Evolutionary conservation across 2,888 invertebrate species (phyloP).

Genomic region (Spicauda simplicius): DNA sequence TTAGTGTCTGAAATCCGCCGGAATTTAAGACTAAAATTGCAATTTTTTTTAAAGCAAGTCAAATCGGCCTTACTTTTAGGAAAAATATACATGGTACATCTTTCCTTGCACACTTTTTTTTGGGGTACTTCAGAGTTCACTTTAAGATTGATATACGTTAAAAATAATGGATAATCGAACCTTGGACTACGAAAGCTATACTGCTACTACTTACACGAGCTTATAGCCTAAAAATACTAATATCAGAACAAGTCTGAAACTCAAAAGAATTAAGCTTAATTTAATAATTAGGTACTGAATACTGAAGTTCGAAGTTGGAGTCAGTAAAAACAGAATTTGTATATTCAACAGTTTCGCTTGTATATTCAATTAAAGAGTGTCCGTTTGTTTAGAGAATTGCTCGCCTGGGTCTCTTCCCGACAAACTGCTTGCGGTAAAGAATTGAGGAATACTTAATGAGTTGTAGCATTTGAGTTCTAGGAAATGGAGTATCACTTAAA

Average conservation of each 20-base stretch:
- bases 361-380: constrained; percentile 48
- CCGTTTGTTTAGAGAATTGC: constrained; percentile 41
- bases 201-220: no score
- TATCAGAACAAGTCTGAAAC: background rate
- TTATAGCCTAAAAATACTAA: no score
- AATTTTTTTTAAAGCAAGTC: no score
- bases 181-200: no score
- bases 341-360: constrained; percentile 41
- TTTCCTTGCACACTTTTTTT: no score
- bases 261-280: background rate
- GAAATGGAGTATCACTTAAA: background rate
- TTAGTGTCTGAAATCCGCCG: no score
- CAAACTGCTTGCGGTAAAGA: constrained; percentile 39
- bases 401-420: constrained; percentile 42
- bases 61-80: no score
- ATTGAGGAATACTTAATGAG: constrained; percentile 34
- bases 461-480: background rate
- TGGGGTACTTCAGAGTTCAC: no score
- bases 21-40: no score
- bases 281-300: background rate
- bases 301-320: background rate
- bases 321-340: constrained; percentile 17
- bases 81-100: no score
- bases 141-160: no score
- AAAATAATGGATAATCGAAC: no score